Evolutionary conservation across 2,797 vertebrate genomes (phyloP).

Genomic region (Typhlichthys eigenmanni): DNA sequence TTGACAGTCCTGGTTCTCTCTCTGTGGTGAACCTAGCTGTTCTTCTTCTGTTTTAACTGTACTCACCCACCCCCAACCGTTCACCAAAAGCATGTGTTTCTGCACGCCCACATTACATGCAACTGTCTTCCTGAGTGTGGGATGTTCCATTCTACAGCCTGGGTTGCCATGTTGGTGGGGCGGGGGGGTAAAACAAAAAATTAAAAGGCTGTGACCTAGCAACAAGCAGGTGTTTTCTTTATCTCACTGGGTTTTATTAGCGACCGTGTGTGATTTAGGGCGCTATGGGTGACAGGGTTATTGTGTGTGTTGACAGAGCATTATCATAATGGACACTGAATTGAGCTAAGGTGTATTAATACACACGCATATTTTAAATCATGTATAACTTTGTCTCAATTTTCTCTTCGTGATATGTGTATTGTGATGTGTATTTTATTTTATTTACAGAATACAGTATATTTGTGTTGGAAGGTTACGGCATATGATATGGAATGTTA

Average conservation of each 20-base stretch:
- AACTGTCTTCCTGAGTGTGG: not conserved
- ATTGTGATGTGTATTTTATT: too few species aligned
- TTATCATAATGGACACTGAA: conserved; percentile 23
- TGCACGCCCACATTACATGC: not conserved
- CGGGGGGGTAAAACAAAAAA: too few species aligned
- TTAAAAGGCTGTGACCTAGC: too few species aligned
- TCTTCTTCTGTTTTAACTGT: conserved; percentile 12
- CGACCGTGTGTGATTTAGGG: not conserved
- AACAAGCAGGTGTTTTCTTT: too few species aligned
- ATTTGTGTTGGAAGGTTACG: too few species aligned
- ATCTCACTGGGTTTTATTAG: too few species aligned
- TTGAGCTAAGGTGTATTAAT: conserved; percentile 12
- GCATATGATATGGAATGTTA: too few species aligned
- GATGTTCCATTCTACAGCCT: conserved; percentile 5
- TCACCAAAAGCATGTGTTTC: not conserved
- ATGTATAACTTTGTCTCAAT: too few species aligned
- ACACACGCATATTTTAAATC: not conserved
- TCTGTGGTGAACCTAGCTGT: not conserved
- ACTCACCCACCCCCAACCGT: not conserved
- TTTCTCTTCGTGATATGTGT: too few species aligned
- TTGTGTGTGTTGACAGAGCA: conserved; percentile 36
- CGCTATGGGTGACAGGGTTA: conserved; percentile 20
- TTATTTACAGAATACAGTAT: too few species aligned
- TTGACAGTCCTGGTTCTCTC: conserved; percentile 3
- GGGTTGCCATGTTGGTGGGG: conserved; percentile 10